Percentiles rank a stretch among this genome's conserved stretches.
Evolutionary conservation across 1,140 invertebrate genomes (phyloP).

Genomic region (Reticulitermes speratus): DNA sequence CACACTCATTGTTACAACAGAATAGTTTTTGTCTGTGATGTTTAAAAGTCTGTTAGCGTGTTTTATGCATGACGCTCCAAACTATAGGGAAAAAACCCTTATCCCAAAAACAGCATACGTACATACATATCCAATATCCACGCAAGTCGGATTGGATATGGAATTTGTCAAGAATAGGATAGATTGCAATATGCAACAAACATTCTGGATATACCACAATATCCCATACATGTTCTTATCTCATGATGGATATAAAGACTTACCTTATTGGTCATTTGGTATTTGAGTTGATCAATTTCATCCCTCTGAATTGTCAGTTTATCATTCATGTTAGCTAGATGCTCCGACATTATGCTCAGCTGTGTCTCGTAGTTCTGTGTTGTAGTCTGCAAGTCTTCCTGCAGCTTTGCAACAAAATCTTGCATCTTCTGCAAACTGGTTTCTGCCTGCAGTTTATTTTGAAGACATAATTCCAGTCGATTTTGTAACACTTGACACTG

Average conservation of each 20-base stretch:
- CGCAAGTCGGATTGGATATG: too few species aligned
- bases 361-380: slow-evolving; percentile 84
- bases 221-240: too few species aligned
- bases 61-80: too few species aligned
- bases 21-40: too few species aligned
- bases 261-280: slow-evolving; percentile 31
- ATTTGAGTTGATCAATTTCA: slow-evolving; percentile 61
- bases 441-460: slow-evolving; percentile 47
- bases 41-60: too few species aligned
- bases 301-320: slow-evolving; percentile 79
- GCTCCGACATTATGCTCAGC: slow-evolving; percentile 86
- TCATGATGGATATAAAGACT: background rate
- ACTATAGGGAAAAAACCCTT: too few species aligned
- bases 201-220: too few species aligned
- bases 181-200: too few species aligned
- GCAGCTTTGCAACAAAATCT: slow-evolving; percentile 39
- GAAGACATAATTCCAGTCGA: slow-evolving; percentile 44
- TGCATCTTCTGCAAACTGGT: slow-evolving; percentile 50
- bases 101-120: too few species aligned
- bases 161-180: too few species aligned
- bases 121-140: too few species aligned
- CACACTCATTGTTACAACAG: too few species aligned
- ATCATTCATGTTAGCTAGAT: slow-evolving; percentile 88
- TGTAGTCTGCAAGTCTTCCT: slow-evolving; percentile 63
- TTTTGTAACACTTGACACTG: slow-evolving; percentile 38